Evolutionary conservation across 1,140 invertebrate species (phyloP).

Genomic region (Maconellicoccus hirsutus): DNA sequence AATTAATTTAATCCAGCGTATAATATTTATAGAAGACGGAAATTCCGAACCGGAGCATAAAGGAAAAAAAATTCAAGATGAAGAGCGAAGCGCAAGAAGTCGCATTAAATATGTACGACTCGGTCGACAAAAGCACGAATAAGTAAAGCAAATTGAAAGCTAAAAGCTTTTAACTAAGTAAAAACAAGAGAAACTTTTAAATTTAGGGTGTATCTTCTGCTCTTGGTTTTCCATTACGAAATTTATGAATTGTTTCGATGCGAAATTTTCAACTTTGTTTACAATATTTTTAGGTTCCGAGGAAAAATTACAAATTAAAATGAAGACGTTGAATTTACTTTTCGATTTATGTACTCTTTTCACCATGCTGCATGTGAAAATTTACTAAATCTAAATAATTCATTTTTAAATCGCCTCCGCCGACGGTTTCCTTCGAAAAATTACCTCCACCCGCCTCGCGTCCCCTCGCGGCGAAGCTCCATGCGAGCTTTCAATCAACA

Average conservation of each 20-base stretch:
- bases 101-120: conserved; percentile 18
- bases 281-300: not conserved
- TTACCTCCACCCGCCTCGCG: too few relatives aligned
- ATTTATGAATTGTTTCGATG: conserved; percentile 2
- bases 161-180: conserved; percentile 22
- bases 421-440: too few relatives aligned
- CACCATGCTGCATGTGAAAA: too few relatives aligned
- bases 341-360: too few relatives aligned
- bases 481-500: too few relatives aligned
- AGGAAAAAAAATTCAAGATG: not conserved
- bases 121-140: conserved; percentile 18
- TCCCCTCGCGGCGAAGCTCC: too few relatives aligned
- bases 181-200: conserved; percentile 20
- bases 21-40: not conserved
- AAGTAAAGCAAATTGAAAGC: conserved; percentile 21
- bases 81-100: not conserved
- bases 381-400: too few relatives aligned
- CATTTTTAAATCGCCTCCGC: too few relatives aligned
- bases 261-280: conserved; percentile 5
- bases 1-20: not conserved
- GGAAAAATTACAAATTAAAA: not conserved
- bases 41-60: not conserved
- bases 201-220: conserved; percentile 13
- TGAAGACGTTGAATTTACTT: not conserved
- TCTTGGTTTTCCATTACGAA: conserved; percentile 3